Conservation (phyloP, 2,888 invertebrate species). For the Disparrhopalites patrizii region DNA sequence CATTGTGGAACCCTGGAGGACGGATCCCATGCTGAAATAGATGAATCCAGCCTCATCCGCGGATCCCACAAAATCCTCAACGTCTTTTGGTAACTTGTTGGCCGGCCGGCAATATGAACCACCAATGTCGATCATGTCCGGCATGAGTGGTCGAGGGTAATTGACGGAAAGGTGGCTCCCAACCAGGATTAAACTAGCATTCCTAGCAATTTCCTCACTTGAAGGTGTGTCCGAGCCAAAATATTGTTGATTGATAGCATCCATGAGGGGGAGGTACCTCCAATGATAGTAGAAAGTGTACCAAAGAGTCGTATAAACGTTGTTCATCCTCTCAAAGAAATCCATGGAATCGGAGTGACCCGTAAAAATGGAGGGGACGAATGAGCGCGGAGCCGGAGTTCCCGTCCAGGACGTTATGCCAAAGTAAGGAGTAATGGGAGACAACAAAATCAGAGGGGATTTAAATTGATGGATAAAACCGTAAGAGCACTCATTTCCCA, state of each 20-base stretch:
- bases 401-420: background rate
- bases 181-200: slow-evolving; percentile 2
- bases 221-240: background rate
- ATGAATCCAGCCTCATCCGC: slow-evolving; percentile 3
- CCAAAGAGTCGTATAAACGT: slow-evolving; percentile 30
- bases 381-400: background rate
- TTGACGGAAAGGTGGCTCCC: slow-evolving; percentile 1
- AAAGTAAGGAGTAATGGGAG: background rate
- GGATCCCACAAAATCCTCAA: background rate
- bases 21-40: slow-evolving; percentile 5
- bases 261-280: background rate
- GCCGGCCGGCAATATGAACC: background rate
- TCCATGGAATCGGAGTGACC: background rate
- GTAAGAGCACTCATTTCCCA: background rate
- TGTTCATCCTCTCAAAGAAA: background rate
- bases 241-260: background rate
- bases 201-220: background rate
- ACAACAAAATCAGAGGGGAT: background rate
- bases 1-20: background rate
- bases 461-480: background rate
- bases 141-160: background rate
- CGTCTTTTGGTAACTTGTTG: background rate
- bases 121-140: slow-evolving; percentile 7
- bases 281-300: background rate
- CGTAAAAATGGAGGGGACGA: background rate